Conservation (phyloP, 2,113 vertebrate genomes). For the Perognathus longimembris region DNA sequence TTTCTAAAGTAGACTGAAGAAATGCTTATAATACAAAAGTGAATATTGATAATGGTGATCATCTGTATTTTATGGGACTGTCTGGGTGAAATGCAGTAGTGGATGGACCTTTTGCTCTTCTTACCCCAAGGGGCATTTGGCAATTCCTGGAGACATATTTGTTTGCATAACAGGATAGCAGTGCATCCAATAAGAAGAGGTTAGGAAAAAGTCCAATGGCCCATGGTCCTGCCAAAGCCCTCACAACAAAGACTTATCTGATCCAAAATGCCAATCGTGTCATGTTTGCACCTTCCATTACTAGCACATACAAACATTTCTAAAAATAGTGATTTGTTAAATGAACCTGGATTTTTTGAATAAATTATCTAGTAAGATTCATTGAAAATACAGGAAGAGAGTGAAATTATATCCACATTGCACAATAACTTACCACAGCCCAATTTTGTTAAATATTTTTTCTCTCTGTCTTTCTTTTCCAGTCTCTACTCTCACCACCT, state of each 20-base stretch:
- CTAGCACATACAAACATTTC: neutral
- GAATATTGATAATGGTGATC: constrained; percentile 13
- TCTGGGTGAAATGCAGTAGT: neutral
- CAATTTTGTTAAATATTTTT: constrained; percentile 28
- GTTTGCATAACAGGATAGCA: neutral
- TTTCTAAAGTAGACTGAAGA: constrained; percentile 49
- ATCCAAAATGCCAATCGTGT: neutral
- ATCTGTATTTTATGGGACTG: neutral
- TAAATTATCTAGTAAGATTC: neutral
- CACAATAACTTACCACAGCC: neutral
- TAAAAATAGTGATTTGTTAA: neutral
- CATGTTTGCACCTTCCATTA: neutral
- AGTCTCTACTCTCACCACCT: neutral
- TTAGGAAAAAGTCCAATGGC: neutral
- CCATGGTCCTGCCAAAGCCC: neutral
- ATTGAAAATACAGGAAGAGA: neutral
- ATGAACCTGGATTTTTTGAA: neutral
- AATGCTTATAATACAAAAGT: neutral
- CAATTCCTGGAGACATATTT: neutral
- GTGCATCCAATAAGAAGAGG: neutral
- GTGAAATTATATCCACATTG: neutral
- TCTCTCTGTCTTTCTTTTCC: neutral
- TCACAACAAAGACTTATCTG: neutral
- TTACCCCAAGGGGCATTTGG: neutral
- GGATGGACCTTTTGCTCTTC: neutral